phyloP scores from a whole-genome alignment of 1,140 invertebrate genomes.

The Aleiodes sp. region DNA sequence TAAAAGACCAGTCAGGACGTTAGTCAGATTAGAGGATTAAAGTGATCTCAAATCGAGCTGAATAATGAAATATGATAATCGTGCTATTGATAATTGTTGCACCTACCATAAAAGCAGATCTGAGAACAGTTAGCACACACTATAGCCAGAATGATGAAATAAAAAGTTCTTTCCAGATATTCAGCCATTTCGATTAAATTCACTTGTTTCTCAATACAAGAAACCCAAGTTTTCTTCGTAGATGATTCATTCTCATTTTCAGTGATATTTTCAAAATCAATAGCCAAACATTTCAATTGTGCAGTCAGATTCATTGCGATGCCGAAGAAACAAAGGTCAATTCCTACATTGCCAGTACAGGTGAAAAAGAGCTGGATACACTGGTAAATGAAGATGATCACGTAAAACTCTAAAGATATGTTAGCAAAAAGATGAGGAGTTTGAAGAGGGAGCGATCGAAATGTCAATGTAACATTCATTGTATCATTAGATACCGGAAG shows the following conservation, averaged over 20 bases:
- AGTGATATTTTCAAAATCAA: neutral
- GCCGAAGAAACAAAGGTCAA: slow-evolving; percentile 38
- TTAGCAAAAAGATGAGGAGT: neutral
- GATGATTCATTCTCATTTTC: neutral
- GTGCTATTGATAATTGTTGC: neutral
- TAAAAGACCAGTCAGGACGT: no score
- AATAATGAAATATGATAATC: neutral
- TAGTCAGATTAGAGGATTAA: no score
- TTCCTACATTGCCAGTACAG: slow-evolving; percentile 35
- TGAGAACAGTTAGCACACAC: neutral
- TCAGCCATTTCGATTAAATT: slow-evolving; percentile 2
- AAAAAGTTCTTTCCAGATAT: slow-evolving; percentile 19
- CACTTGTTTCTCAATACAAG: slow-evolving; percentile 19
- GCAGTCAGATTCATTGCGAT: slow-evolving; percentile 40
- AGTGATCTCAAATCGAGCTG: no score
- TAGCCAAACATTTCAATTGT: slow-evolving; percentile 34
- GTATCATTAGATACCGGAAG: neutral
- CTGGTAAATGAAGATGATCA: slow-evolving; percentile 34
- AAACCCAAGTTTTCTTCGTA: neutral
- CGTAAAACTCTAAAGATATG: neutral
- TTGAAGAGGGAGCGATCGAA: neutral
- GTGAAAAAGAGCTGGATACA: slow-evolving; percentile 20
- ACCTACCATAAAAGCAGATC: slow-evolving; percentile 27
- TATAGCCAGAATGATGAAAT: slow-evolving; percentile 23
- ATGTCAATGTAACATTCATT: neutral